These are phyloP conservation scores for Atlantisia rogersi DNA, from an alignment of 2,113 vertebrate genomes.

Conservation along the genomic window DNA sequence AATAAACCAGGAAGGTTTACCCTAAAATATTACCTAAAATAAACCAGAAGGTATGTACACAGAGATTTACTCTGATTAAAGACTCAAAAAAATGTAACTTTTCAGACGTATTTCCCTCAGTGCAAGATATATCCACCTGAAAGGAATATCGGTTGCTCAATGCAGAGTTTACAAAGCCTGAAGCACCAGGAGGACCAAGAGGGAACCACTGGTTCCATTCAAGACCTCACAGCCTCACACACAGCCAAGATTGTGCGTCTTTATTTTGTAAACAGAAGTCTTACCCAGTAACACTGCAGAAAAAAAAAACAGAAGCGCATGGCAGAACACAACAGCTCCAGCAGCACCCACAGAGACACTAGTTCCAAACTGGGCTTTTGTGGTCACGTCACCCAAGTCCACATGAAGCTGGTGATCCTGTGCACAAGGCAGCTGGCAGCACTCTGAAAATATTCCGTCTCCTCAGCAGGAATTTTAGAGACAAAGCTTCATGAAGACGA, in stretches of 20 bases:
- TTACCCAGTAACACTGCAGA: not conserved
- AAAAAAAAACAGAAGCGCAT: not conserved
- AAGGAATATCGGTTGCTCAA: not conserved
- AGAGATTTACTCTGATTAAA: not conserved
- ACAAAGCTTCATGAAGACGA: not conserved
- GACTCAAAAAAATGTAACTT: not conserved
- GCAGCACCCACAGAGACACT: fast-evolving
- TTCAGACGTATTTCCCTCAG: not conserved
- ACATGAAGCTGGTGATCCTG: not conserved
- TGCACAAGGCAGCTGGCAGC: fast-evolving
- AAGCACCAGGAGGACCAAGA: not conserved
- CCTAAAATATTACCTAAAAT: not conserved
- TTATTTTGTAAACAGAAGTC: not conserved
- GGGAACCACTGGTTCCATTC: not conserved
- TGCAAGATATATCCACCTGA: not conserved
- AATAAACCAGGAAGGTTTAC: not conserved
- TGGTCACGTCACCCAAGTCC: fast-evolving
- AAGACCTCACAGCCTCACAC: not conserved
- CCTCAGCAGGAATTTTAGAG: not conserved
- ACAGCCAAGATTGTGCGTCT: not conserved
- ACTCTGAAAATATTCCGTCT: fast-evolving
- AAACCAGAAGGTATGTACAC: not conserved
- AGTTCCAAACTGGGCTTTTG: not conserved
- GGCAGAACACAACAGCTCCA: not conserved
- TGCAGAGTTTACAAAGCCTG: not conserved